Conservation (phyloP, 1,140 invertebrate genomes). For the Delia radicum region DNA sequence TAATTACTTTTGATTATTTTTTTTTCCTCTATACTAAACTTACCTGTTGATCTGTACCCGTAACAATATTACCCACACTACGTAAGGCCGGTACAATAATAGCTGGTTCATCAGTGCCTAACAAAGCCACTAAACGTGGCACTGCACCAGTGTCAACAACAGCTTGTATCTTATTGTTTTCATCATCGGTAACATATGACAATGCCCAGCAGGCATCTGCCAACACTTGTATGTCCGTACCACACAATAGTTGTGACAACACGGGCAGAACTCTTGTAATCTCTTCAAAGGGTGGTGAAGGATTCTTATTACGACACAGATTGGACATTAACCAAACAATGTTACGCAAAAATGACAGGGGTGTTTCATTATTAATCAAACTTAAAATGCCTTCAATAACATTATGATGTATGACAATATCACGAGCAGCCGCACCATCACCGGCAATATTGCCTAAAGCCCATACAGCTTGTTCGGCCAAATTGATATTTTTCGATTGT, state of each 20-base stretch:
- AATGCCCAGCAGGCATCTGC: slow-evolving; percentile 96
- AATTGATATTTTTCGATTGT: slow-evolving; percentile 69
- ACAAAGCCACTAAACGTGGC: slow-evolving; percentile 71
- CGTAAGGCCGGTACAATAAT: slow-evolving; percentile 89
- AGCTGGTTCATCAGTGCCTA: slow-evolving; percentile 70
- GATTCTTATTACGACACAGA: slow-evolving; percentile 90
- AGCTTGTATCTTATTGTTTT: slow-evolving; percentile 89
- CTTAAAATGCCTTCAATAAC: slow-evolving; percentile 68
- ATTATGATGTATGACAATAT: slow-evolving; percentile 70
- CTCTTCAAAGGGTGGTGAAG: slow-evolving; percentile 73
- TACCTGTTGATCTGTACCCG: slow-evolving; percentile 75
- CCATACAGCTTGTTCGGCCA: slow-evolving; percentile 97
- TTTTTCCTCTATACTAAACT: no score
- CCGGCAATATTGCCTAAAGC: slow-evolving; percentile 97
- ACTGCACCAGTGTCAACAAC: slow-evolving; percentile 75
- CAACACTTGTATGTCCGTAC: slow-evolving; percentile 74
- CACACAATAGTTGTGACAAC: slow-evolving; percentile 74
- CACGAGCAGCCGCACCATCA: slow-evolving; percentile 74
- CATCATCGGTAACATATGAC: slow-evolving; percentile 93
- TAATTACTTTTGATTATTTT: no score
- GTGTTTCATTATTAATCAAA: slow-evolving; percentile 64
- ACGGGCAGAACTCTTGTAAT: slow-evolving; percentile 80
- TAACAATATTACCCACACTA: slow-evolving; percentile 84
- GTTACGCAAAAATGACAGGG: slow-evolving; percentile 58
- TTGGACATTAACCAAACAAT: slow-evolving; percentile 92